These are phyloP conservation scores for Choloepus hoffmanni DNA, from an alignment of 2,113 vertebrate genomes.

Conservation along the genomic window DNA sequence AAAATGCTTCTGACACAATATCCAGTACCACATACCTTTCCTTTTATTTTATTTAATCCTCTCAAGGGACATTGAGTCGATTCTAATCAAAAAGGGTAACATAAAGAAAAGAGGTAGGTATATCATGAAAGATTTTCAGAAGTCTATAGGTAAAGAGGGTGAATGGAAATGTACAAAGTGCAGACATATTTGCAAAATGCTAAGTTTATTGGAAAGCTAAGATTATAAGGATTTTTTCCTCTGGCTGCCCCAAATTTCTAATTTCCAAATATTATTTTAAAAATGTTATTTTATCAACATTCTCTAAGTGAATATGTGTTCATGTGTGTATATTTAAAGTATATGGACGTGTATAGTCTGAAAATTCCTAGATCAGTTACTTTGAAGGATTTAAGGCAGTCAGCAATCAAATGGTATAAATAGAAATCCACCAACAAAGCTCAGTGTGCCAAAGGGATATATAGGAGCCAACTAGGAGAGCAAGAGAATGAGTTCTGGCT, in stretches of 20 bases:
- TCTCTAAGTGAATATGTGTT: neutral
- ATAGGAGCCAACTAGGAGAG: neutral
- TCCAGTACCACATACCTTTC: neutral
- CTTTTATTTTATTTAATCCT: neutral
- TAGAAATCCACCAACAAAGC: constrained; percentile 51
- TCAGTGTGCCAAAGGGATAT: neutral
- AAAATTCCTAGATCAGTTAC: neutral
- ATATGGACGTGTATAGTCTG: neutral
- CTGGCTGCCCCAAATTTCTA: neutral
- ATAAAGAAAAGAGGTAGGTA: neutral
- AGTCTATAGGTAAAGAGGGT: neutral
- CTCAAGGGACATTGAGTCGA: neutral
- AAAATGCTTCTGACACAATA: neutral
- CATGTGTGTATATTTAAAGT: neutral
- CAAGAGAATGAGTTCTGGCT: constrained; percentile 26
- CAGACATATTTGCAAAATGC: neutral
- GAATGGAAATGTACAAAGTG: neutral
- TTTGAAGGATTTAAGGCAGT: neutral
- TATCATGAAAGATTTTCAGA: neutral
- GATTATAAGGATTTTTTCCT: constrained; percentile 17
- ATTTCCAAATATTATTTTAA: neutral
- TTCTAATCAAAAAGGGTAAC: neutral
- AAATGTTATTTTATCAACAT: neutral
- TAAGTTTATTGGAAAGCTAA: neutral
- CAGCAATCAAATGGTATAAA: neutral